phyloP scores from a whole-genome alignment of 2,888 invertebrate genomes.

The Cenopis cana region DNA sequence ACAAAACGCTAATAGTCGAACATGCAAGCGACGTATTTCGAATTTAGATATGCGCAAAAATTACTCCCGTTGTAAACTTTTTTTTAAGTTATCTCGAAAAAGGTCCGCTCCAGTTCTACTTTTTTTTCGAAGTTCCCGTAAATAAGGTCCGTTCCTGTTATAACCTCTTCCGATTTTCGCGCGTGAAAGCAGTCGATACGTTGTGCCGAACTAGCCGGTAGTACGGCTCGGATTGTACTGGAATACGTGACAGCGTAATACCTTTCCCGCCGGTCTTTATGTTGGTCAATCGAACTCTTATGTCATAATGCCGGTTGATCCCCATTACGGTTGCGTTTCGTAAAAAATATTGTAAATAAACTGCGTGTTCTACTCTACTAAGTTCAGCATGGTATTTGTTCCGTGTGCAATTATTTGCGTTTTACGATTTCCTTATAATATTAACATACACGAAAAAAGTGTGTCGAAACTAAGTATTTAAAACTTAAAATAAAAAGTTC shows the following conservation, averaged over 20 bases:
- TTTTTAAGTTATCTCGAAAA: neutral
- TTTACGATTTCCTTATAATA: conserved; percentile 26
- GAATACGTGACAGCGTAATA: conserved; percentile 48
- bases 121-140: neutral
- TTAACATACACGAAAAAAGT: neutral
- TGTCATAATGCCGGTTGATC: conserved; percentile 50
- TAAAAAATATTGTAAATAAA: conserved; percentile 43
- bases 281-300: conserved; percentile 58
- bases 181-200: conserved; percentile 29
- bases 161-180: conserved; percentile 45
- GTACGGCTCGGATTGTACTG: conserved; percentile 46
- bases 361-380: conserved; percentile 42
- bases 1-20: conserved; percentile 24
- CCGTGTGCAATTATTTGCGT: conserved; percentile 13
- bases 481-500: neutral
- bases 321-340: conserved; percentile 41
- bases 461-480: neutral
- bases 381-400: conserved; percentile 29
- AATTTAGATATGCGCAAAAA: neutral
- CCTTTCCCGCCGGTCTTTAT: conserved; percentile 47
- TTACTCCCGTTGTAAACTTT: no score
- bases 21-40: conserved; percentile 10
- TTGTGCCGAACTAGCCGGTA: conserved; percentile 40
- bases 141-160: conserved; percentile 13
- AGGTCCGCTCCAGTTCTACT: neutral